Conservation (phyloP, 2,888 invertebrate species). For the Lordiphosa fenestrarum region DNA sequence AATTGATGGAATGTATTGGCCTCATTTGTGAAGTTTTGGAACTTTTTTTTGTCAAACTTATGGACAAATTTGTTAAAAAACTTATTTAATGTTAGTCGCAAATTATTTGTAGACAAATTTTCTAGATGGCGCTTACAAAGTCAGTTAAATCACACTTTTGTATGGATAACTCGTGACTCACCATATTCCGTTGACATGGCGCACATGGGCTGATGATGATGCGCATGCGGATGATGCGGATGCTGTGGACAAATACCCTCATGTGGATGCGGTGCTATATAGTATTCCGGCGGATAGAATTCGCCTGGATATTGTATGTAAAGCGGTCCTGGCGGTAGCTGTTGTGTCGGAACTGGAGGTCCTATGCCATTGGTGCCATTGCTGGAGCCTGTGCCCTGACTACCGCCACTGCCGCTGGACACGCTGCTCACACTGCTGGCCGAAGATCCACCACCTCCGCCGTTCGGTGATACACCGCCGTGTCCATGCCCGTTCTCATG, state of each 20-base stretch:
- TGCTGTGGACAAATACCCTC: conserved; percentile 83
- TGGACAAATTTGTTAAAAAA: too few species aligned
- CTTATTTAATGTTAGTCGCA: too few species aligned
- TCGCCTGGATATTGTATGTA: conserved; percentile 80
- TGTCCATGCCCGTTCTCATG: conserved; percentile 67
- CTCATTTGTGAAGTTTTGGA: too few species aligned
- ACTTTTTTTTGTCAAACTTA: too few species aligned
- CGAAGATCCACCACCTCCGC: conserved; percentile 60
- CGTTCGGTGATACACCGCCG: conserved; percentile 50
- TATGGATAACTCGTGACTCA: conserved; percentile 79
- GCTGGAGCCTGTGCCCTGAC: conserved; percentile 45
- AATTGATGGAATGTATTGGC: too few species aligned
- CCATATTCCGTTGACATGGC: conserved; percentile 88
- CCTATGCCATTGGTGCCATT: conserved; percentile 68
- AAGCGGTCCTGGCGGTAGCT: conserved; percentile 73
- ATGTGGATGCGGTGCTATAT: conserved; percentile 79
- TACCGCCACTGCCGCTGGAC: conserved; percentile 56
- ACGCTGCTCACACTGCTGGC: conserved; percentile 66
- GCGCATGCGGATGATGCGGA: conserved; percentile 72
- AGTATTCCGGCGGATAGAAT: conserved; percentile 79
- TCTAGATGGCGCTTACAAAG: too few species aligned
- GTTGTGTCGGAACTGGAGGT: conserved; percentile 49
- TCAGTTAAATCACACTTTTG: too few species aligned
- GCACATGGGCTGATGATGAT: conserved; percentile 85
- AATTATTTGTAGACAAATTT: too few species aligned